Evolutionary conservation across 2,113 vertebrate species (phyloP).

Genomic region (Emydura subglobosa): DNA sequence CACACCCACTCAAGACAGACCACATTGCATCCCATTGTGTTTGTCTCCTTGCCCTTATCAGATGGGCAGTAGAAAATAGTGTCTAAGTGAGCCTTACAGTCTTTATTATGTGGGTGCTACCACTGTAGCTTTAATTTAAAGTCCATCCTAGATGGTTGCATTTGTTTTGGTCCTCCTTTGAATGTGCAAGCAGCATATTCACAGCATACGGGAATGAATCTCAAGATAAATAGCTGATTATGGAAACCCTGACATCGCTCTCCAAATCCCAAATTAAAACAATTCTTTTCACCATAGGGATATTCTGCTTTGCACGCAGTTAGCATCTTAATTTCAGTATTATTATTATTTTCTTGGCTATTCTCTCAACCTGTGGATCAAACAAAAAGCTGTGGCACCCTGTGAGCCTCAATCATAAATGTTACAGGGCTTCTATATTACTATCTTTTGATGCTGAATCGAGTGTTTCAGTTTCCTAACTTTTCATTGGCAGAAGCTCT

Average conservation of each 20-base stretch:
- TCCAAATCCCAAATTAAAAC: conserved; percentile 35
- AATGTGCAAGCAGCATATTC: neutral
- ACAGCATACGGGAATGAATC: neutral
- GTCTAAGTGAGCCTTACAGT: neutral
- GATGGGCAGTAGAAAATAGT: neutral
- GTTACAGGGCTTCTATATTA: neutral
- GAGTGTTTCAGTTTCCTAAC: fast-evolving
- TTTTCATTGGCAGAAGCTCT: neutral
- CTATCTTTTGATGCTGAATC: neutral
- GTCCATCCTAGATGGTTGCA: neutral
- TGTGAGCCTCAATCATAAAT: neutral
- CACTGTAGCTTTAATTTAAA: conserved; percentile 2
- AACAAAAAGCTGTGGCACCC: fast-evolving
- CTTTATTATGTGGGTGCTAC: neutral
- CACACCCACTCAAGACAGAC: neutral
- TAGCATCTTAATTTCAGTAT: neutral
- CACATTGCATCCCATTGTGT: neutral
- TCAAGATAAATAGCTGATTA: neutral
- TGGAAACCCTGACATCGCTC: neutral
- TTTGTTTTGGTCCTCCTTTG: neutral
- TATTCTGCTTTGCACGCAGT: neutral
- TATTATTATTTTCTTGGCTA: neutral
- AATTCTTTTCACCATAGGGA: neutral
- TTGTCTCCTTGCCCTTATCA: neutral
- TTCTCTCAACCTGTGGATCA: neutral